A percentile compares a stretch with the other conserved stretches of the same genome.
Evolutionary conservation across 2,113 vertebrate species (phyloP).

Genomic region (Phainopepla nitens): DNA sequence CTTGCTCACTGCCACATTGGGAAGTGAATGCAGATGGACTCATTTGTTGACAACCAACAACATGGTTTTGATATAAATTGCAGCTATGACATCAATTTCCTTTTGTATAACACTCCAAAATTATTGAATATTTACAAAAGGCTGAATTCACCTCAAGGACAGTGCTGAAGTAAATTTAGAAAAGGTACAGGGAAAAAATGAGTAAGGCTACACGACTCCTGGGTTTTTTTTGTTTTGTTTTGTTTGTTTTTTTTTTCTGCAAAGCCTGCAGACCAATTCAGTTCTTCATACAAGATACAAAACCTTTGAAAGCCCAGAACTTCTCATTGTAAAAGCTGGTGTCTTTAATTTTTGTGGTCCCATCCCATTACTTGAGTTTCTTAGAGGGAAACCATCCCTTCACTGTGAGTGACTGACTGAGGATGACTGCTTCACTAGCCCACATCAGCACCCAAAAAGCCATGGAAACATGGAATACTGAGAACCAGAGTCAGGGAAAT

Average conservation of each 20-base stretch:
- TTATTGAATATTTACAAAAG: background rate
- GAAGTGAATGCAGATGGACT: background rate
- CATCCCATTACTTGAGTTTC: background rate
- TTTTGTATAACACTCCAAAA: background rate
- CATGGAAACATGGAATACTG: background rate
- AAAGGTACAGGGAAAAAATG: background rate
- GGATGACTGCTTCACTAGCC: background rate
- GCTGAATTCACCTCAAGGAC: background rate
- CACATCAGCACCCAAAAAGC: background rate
- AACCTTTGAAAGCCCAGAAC: background rate
- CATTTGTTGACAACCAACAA: background rate
- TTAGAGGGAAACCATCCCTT: background rate
- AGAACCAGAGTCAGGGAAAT: background rate
- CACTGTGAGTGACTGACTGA: rapidly evolving
- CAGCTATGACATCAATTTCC: background rate
- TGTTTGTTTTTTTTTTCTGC: background rate
- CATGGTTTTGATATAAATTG: background rate
- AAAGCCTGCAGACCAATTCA: background rate
- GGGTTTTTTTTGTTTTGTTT: background rate
- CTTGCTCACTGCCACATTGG: rapidly evolving
- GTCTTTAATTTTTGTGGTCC: background rate
- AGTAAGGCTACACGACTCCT: rapidly evolving
- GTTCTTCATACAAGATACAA: background rate
- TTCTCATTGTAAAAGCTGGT: background rate
- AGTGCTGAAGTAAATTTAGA: background rate